Base-by-base conservation (phyloP, 2,797 vertebrate species). In the Gymnothorax reevesii region DNA sequence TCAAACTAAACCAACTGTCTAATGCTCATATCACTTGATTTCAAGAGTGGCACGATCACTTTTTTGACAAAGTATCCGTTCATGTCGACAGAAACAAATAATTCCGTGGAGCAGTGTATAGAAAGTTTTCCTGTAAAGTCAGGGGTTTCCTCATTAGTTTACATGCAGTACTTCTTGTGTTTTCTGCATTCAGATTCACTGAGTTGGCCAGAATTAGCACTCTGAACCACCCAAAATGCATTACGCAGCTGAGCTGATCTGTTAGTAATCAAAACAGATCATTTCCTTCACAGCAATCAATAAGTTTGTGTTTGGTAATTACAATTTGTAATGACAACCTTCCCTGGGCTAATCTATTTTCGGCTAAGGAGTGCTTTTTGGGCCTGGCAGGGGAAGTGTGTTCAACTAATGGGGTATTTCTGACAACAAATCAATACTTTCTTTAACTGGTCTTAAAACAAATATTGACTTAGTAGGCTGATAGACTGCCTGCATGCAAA, bases 351-450 rank as follows among this genome's bases (percentile, higher is more conserved):
- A 84, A 69, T 85, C 84, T 64, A 79, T 84, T 85, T 71, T 86
- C 80, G 42, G 57, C 62, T 17, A 22, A 77, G 27, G 22, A 42
- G 80, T 89, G 86, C 85, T 88, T 90, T 15, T n/a, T n/a, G 55
- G 75, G 64, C 73, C 12, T 73, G 57, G 83, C 75, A 86, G 85
- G 84, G 87, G 86, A 87, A 89, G 87, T 84, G 88, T 89, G 89
- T 88, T 66, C 73, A 90, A 55, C 88, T 88, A 87, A 89, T 86
- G 82, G 89, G 88, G 87, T 86, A 87, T 87, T 90, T 88, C 84
- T 86, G 90, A 92, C 88, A 88, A 86, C 59, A 90, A 92, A 94
- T 94, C 93, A 89, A 95, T 91, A 88, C 0, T 75, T 94, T 90
- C n/a, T 57, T 33, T n/a, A 88, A 89, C 89, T 90, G 88, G 90